Conservation (phyloP, 1,140 invertebrate genomes). For the Achroia grisella region DNA sequence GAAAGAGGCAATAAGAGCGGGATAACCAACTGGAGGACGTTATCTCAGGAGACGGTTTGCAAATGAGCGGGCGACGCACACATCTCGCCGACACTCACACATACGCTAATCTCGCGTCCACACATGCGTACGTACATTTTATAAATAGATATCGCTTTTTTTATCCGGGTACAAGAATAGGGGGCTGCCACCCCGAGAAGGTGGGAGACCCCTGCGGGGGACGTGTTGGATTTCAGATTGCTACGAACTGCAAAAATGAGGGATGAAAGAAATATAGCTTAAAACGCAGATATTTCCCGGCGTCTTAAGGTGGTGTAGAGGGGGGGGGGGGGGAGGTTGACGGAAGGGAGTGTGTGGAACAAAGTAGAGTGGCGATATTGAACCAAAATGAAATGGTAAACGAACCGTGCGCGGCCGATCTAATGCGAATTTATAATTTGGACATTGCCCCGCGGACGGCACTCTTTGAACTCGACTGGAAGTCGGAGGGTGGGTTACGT, state of each 20-base stretch:
- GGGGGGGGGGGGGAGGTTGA: constrained; percentile 25
- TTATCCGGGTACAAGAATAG: constrained; percentile 69
- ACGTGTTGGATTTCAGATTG: constrained; percentile 74
- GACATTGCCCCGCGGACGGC: constrained; percentile 55
- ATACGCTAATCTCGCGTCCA: constrained; percentile 47
- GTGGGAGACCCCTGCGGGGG: constrained; percentile 52
- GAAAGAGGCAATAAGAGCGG: constrained; percentile 66
- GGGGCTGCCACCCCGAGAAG: constrained; percentile 48
- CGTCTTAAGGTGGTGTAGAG: constrained; percentile 56
- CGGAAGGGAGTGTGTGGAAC: constrained; percentile 66
- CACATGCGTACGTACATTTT: constrained; percentile 65
- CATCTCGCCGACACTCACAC: constrained; percentile 33
- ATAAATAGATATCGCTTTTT: constrained; percentile 72
- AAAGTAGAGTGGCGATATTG: constrained; percentile 73
- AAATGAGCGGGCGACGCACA: constrained; percentile 64
- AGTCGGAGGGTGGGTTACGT: constrained; percentile 42
- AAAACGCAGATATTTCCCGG: constrained; percentile 75
- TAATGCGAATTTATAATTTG: constrained; percentile 74
- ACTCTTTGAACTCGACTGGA: constrained; percentile 60
- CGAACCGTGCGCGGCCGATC: constrained; percentile 71
- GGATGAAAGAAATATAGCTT: constrained; percentile 77
- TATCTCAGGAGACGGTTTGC: constrained; percentile 72
- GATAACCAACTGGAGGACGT: constrained; percentile 63
- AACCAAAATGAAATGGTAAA: constrained; percentile 73
- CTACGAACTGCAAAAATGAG: constrained; percentile 76